Percentiles rank a stretch among this genome's conserved stretches.
phyloP scores from a whole-genome alignment of 2,888 invertebrate genomes.

The Callosobruchus maculatus region DNA sequence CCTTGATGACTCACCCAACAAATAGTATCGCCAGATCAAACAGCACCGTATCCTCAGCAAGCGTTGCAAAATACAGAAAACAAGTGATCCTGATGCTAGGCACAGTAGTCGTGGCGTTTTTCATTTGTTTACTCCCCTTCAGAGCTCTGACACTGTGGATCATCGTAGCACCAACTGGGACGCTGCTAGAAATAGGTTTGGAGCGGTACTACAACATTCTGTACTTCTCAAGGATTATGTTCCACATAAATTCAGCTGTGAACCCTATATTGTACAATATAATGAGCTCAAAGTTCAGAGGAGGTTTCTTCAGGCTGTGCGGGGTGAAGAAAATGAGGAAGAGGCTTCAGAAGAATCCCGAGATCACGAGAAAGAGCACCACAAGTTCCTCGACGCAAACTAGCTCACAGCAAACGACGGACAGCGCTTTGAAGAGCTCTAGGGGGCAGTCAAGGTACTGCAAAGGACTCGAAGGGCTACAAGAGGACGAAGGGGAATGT shows the following conservation, averaged over 20 bases:
- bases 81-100: conserved; percentile 86
- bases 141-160: conserved; percentile 85
- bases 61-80: conserved; percentile 69
- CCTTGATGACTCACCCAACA: conserved; percentile 72
- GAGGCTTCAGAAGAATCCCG: conserved; percentile 45
- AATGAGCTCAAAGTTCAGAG: conserved; percentile 87
- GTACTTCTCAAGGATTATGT: conserved; percentile 82
- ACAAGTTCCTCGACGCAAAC: conserved; percentile 56
- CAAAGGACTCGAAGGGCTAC: conserved; percentile 32
- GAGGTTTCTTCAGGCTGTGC: conserved; percentile 70
- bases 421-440: conserved; percentile 62
- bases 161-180: conserved; percentile 69
- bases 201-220: conserved; percentile 80
- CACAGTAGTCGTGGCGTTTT: conserved; percentile 86
- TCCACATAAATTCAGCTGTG: conserved; percentile 86
- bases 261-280: conserved; percentile 90
- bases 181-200: conserved; percentile 58
- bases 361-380: conserved; percentile 63
- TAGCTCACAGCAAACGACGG: conserved; percentile 60
- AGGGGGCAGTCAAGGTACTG: conserved; percentile 39
- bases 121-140: conserved; percentile 85
- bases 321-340: conserved; percentile 43
- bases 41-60: conserved; percentile 49
- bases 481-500: conserved; percentile 30
- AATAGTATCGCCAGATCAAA: conserved; percentile 61